A percentile compares a stretch with the other conserved stretches of the same genome.
These are phyloP conservation scores for Anastrepha ludens DNA, from an alignment of 1,140 invertebrate genomes.

Conservation along the genomic window DNA sequence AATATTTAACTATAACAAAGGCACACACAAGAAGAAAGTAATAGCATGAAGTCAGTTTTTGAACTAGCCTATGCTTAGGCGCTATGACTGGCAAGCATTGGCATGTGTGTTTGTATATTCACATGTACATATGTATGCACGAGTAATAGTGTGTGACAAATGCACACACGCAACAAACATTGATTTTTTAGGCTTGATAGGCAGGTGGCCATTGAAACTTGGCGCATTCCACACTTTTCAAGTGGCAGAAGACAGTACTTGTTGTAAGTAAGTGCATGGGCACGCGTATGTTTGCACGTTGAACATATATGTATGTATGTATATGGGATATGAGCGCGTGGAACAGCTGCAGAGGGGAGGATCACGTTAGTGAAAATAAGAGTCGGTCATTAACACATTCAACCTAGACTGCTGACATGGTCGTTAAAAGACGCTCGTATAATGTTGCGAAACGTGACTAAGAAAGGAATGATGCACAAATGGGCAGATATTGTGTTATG, in stretches of 20 bases:
- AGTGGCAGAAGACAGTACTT: neutral
- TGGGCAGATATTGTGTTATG: neutral
- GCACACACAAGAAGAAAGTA: neutral
- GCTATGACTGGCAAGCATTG: neutral
- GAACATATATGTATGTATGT: neutral
- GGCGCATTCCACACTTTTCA: conserved; percentile 28
- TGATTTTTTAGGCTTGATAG: neutral
- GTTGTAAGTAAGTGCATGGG: neutral
- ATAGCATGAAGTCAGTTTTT: neutral
- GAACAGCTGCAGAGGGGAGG: neutral
- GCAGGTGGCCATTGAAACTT: conserved; percentile 19
- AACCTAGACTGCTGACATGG: conserved; percentile 34
- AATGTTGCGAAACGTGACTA: conserved; percentile 50
- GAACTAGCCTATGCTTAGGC: conserved; percentile 5
- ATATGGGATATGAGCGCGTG: neutral
- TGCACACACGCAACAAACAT: neutral
- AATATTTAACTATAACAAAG: neutral
- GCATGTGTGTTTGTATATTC: neutral
- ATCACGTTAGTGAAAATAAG: conserved; percentile 52
- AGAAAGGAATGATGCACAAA: conserved; percentile 33
- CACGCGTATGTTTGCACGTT: neutral
- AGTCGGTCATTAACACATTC: conserved; percentile 45
- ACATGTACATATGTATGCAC: neutral
- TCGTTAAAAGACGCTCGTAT: neutral
- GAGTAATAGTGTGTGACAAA: neutral